Base-by-base conservation (phyloP, 2,888 invertebrate species). In the Metacarcinus magister region DNA sequence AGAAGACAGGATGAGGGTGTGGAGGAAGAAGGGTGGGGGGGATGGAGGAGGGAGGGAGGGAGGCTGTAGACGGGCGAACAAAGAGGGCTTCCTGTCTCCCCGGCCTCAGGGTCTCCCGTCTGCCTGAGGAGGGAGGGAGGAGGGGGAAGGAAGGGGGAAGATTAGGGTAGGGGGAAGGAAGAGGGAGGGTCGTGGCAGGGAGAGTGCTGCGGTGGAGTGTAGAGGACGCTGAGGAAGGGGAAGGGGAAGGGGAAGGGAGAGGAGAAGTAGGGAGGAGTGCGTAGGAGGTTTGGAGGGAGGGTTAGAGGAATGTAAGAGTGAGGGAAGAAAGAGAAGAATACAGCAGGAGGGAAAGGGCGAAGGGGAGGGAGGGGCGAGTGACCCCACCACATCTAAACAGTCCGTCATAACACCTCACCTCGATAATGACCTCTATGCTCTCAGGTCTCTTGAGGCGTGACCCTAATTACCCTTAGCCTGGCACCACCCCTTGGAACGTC, bases 1-100 rank as follows among this genome's bases (percentile, higher is more conserved):
- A 92, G 60, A 67, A 67, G 67, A 67, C 67, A 67, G 67, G 67
- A 67, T 67, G 67, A 46, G 39, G 60, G 39, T 44, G 28, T 7
- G 54, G 92, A 92, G 90, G 43, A 75, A 39, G 91, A 67, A 94
- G 75, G 94, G 94, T 67, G 91, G 46, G 90, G 93, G 93, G 93
- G 60, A 90, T 87, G 87, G 87, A 94, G 96, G 75, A 43, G 89
- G 89, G 89, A 94, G 89, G 87, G 87, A 54, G 48, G 48, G 92
- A 92, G 92, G 92, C 92, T 92, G 92, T 92, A 54, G 92, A 92
- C 92, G 94, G 96, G 91, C 92, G 96, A 96, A 96, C 96, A 96
- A 96, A 96, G 96, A 96, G 90, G 48, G 96, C 94, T 96, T 96
- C 96, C 96, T 96, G 96, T 94, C 96, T 96, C 95, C 82, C 94